phyloP scores from a whole-genome alignment of 2,888 invertebrate species.

The Dendrolimus pini region DNA sequence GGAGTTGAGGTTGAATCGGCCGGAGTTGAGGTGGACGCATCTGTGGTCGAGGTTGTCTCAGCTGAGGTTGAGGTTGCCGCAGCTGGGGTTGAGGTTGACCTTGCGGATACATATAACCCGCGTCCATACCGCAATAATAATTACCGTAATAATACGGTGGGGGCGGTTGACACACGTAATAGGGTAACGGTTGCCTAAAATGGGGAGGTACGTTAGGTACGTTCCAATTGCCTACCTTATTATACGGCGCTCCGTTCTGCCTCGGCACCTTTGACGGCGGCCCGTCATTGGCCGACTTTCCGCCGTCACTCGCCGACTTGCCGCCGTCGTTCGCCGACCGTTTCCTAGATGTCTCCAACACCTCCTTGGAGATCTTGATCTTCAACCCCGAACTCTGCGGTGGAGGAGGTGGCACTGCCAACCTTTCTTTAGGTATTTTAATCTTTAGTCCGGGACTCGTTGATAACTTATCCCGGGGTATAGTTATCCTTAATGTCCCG shows the following conservation, averaged over 20 bases:
- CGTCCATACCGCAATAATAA: slow-evolving; percentile 55
- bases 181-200: slow-evolving; percentile 46
- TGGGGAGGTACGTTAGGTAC: slow-evolving; percentile 39
- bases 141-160: slow-evolving; percentile 42
- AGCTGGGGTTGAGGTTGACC: slow-evolving; percentile 57
- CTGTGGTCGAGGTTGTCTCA: slow-evolving; percentile 17
- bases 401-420: slow-evolving; percentile 74
- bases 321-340: slow-evolving; percentile 19
- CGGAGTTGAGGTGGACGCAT: slow-evolving; percentile 15
- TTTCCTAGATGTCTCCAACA: slow-evolving; percentile 74
- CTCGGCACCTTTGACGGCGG: slow-evolving; percentile 51
- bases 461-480: slow-evolving; percentile 58
- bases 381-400: slow-evolving; percentile 76
- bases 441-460: slow-evolving; percentile 81
- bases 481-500: slow-evolving; percentile 56
- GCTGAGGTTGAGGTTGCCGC: slow-evolving; percentile 24
- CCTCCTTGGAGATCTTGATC: slow-evolving; percentile 88
- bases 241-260: slow-evolving; percentile 55
- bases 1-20: slow-evolving; percentile 39
- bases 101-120: slow-evolving; percentile 59
- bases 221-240: slow-evolving; percentile 60
- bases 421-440: slow-evolving; percentile 86
- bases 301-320: slow-evolving; percentile 20
- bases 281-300: slow-evolving; percentile 27
- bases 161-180: slow-evolving; percentile 60